Percentiles rank a stretch among this genome's conserved stretches.
These are phyloP conservation scores for Characodon lateralis DNA, from an alignment of 2,797 vertebrate genomes.

Conservation along the genomic window DNA sequence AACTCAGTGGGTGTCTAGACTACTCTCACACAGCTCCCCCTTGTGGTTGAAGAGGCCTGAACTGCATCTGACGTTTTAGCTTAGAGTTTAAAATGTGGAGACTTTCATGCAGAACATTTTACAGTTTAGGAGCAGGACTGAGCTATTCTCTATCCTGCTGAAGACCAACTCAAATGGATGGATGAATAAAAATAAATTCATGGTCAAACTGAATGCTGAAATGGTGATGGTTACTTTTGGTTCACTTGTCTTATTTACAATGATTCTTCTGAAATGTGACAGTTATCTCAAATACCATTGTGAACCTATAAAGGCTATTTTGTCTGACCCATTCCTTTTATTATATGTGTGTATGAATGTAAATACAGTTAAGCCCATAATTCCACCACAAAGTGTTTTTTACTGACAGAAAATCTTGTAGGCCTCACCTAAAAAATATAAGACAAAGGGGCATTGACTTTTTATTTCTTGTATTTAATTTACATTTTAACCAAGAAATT, in stretches of 20 bases:
- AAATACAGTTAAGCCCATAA: not conserved
- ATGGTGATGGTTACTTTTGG: conserved; percentile 6
- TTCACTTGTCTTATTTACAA: conserved; percentile 26
- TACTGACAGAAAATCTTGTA: not conserved
- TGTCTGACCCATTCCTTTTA: not conserved
- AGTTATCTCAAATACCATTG: conserved; percentile 25
- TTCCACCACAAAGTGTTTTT: not conserved
- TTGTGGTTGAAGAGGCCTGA: conserved; percentile 52
- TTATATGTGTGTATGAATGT: not conserved
- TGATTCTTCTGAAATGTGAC: conserved; percentile 49
- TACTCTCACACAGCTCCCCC: conserved; percentile 66
- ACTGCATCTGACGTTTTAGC: conserved; percentile 11
- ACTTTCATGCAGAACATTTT: conserved; percentile 36
- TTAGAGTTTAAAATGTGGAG: conserved; percentile 52
- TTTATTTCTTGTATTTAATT: not conserved
- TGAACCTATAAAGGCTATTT: not conserved
- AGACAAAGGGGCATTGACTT: not conserved
- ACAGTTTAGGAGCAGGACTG: conserved; percentile 56
- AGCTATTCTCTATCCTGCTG: conserved; percentile 51
- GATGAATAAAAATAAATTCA: conserved; percentile 48
- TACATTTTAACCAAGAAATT: too few relatives aligned
- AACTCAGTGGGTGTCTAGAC: conserved; percentile 48
- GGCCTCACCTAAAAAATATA: not conserved
- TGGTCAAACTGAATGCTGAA: conserved; percentile 28
- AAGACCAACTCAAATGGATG: conserved; percentile 56